Evolutionary conservation across 2,888 invertebrate genomes (phyloP).

Genomic region (Lasioglossum oenotherae): DNA sequence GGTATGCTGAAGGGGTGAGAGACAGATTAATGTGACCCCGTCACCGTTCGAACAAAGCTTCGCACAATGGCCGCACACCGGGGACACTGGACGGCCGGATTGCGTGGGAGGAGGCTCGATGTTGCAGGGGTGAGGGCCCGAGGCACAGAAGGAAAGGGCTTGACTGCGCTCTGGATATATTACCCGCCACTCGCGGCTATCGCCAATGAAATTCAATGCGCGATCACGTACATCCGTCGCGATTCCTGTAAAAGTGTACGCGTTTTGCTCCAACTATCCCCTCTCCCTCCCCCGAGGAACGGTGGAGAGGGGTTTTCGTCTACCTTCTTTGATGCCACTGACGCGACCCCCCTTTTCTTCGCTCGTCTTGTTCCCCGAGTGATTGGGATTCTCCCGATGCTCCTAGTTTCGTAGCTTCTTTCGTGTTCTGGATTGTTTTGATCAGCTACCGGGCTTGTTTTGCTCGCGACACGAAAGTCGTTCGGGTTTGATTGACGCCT

Average conservation of each 20-base stretch:
- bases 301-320: neutral
- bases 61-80: conserved; percentile 81
- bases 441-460: neutral
- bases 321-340: neutral
- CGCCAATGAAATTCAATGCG: conserved; percentile 81
- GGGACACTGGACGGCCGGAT: conserved; percentile 76
- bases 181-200: conserved; percentile 80
- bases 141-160: conserved; percentile 68
- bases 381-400: conserved; percentile 2
- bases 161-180: conserved; percentile 79
- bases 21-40: conserved; percentile 83
- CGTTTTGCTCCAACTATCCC: conserved; percentile 14
- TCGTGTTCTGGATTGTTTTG: conserved; percentile 2
- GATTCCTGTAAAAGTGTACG: conserved; percentile 71
- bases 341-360: neutral
- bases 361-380: neutral
- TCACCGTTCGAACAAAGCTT: conserved; percentile 83
- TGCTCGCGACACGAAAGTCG: neutral
- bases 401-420: neutral
- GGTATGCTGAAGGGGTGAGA: conserved; percentile 77
- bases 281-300: neutral
- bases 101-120: conserved; percentile 63
- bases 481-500: neutral
- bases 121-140: conserved; percentile 55
- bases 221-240: conserved; percentile 75